These are phyloP conservation scores for Sarcophilus harrisii DNA, from an alignment of 2,797 vertebrate species.

Conservation along the genomic window DNA sequence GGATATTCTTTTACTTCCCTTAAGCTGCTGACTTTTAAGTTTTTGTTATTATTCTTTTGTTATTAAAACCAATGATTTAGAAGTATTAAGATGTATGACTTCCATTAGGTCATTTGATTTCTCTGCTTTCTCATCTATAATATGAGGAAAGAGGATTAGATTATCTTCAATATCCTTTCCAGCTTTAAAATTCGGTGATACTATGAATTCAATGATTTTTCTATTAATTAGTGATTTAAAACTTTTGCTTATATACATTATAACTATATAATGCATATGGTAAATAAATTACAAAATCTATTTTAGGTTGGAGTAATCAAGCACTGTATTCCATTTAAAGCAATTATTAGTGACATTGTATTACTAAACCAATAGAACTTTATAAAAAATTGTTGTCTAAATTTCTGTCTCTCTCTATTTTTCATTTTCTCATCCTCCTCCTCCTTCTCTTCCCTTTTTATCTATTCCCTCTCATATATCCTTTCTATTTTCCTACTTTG, in stretches of 20 bases:
- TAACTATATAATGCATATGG: not conserved
- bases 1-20: not conserved
- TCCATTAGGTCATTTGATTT: not conserved
- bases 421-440: not conserved
- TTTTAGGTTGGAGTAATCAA: not conserved
- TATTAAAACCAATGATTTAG: not conserved
- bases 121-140: not conserved
- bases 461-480: not conserved
- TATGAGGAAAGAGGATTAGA: not conserved
- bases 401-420: not conserved
- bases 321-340: not conserved
- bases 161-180: not conserved
- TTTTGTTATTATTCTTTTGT: not conserved
- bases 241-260: not conserved
- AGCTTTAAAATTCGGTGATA: not conserved
- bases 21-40: not conserved
- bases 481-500: not conserved
- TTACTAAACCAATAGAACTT: not conserved
- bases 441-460: not conserved
- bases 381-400: not conserved
- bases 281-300: not conserved
- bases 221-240: not conserved
- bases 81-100: not conserved
- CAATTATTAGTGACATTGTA: not conserved
- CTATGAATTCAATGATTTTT: not conserved